phyloP scores from a whole-genome alignment of 2,888 invertebrate genomes.

The Automeris io region DNA sequence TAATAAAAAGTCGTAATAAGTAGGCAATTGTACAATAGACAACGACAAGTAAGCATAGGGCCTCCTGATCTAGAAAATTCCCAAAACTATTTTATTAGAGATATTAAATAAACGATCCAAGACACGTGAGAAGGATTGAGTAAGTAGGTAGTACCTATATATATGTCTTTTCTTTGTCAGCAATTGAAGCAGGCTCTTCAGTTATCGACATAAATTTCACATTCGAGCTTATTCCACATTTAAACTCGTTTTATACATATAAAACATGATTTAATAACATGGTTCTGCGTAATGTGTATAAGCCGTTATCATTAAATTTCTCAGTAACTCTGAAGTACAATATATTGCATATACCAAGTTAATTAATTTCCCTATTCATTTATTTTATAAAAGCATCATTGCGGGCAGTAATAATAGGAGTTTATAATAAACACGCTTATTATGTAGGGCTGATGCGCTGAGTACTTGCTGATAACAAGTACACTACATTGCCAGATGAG shows the following conservation, averaged over 20 bases:
- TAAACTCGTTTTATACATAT: not conserved
- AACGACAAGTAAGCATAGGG: no score
- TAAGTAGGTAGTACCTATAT: no score
- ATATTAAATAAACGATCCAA: no score
- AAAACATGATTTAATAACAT: not conserved
- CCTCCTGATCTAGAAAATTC: no score
- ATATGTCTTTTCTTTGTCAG: no score
- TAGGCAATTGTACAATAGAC: no score
- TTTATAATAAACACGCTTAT: slow-evolving; percentile 2
- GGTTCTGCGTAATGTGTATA: not conserved
- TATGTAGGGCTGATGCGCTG: not conserved
- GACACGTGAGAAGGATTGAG: no score
- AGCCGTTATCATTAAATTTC: slow-evolving; percentile 5
- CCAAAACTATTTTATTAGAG: no score
- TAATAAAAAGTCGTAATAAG: no score
- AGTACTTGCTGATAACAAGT: not conserved
- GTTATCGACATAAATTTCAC: no score
- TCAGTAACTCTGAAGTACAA: slow-evolving; percentile 1
- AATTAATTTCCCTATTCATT: slow-evolving; percentile 6
- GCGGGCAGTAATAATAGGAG: slow-evolving; percentile 1
- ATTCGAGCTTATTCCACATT: not conserved
- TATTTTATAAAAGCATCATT: slow-evolving; percentile 2
- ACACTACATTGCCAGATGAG: not conserved
- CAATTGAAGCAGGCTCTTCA: no score
- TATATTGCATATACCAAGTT: slow-evolving; percentile 1